A percentile compares a stretch with the other conserved stretches of the same genome.
Conservation (phyloP, 1,140 invertebrate genomes). For the Onthophagus taurus region DNA sequence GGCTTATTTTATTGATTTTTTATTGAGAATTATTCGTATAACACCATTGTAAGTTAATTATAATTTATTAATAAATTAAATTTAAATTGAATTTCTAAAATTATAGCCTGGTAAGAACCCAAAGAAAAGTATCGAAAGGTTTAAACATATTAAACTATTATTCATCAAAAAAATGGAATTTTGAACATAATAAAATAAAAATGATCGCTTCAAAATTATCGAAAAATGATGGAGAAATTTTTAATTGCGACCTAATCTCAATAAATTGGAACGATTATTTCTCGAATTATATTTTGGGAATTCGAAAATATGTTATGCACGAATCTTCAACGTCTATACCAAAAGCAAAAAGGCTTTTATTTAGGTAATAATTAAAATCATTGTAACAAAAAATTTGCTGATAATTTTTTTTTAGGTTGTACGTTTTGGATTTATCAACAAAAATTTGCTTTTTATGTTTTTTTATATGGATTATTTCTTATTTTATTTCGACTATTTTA, state of each 20-base stretch:
- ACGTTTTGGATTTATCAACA: conserved; percentile 42
- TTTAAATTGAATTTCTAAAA: neutral
- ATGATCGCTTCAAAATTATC: conserved; percentile 51
- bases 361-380: conserved; percentile 33
- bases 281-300: conserved; percentile 59
- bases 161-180: conserved; percentile 75
- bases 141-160: conserved; percentile 71
- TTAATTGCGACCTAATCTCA: conserved; percentile 47
- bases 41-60: conserved; percentile 62
- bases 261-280: conserved; percentile 63
- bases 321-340: conserved; percentile 70
- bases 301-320: conserved; percentile 62
- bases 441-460: conserved; percentile 10
- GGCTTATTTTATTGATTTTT: conserved; percentile 66
- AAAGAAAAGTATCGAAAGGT: conserved; percentile 53
- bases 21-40: conserved; percentile 55
- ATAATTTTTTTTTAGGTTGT: conserved; percentile 40
- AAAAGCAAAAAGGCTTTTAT: conserved; percentile 49
- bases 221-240: conserved; percentile 46
- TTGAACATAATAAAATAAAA: conserved; percentile 61
- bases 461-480: too few relatives aligned
- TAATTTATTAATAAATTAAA: neutral
- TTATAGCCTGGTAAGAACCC: conserved; percentile 54
- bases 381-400: conserved; percentile 11
- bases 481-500: too few relatives aligned